Evolutionary conservation across 2,113 vertebrate species (phyloP), one percentile per base, ranked within the genome.

Genomic region (Azemiops feae): DNA sequence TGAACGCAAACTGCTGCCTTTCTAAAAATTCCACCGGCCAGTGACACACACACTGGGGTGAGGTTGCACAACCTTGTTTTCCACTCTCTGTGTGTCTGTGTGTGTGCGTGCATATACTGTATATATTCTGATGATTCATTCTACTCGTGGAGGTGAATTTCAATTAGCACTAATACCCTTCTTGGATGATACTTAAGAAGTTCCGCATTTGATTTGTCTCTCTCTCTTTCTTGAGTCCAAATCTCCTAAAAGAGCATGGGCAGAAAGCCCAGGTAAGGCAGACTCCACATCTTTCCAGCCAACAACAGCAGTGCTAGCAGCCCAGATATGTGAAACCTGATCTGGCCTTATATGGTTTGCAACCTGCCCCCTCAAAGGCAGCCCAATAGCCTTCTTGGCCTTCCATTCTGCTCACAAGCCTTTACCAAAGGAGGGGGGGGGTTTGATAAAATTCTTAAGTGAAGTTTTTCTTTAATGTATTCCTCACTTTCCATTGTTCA

Each of bases 41-140:
- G 97, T 98, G 97, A 98, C 98, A 98, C 97, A 97, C 94, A 97
- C 94, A 0, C 97, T 97, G 97, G 96, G 98, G 97, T 97, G 98
- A 98, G 97, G 97, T 98, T 98, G 97, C 98, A 98, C 98, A 98
- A 98, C 97, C 97, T 97, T 97, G 96, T 97, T 98, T 98, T 98
- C 98, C 98, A 98, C 98, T 97, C 97, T 96, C 98, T 85, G n/a
- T 85, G 18, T 39, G 18, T 30, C 43, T 88, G 22, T 86, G 85
- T 9, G 85, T 4, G 8, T 3, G 23, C 23, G 85, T 85, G 85
- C 43, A 8, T 9, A 20, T 57, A n/a, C 64, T 89, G 20, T 60
- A 43, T n/a, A 54, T n/a, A 86, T 64, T 97, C 96, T 97, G 97
- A 97, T 98, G 98, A 98, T 97, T 98, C 98, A 98, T 96, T 97